phyloP scores from a whole-genome alignment of 1,140 invertebrate species.

The Rhynchophorus ferrugineus region DNA sequence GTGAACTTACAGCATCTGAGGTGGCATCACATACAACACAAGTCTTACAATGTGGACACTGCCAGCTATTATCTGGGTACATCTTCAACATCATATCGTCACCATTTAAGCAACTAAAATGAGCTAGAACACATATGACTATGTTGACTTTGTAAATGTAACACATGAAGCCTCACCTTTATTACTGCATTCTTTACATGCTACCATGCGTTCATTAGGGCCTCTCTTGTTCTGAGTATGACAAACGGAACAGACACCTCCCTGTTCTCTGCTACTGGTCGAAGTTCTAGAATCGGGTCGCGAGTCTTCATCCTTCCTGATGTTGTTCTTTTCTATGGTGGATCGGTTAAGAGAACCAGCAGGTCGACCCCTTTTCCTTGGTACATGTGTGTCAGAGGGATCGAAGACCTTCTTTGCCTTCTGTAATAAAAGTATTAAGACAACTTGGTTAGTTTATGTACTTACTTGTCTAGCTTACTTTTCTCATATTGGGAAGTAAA shows the following conservation, averaged over 20 bases:
- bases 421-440: constrained; percentile 16
- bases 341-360: constrained; percentile 51
- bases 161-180: constrained; percentile 50
- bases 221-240: constrained; percentile 49
- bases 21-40: constrained; percentile 63
- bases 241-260: constrained; percentile 52
- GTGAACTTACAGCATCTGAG: constrained; percentile 61
- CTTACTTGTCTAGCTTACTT: too few relatives aligned
- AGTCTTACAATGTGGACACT: constrained; percentile 64
- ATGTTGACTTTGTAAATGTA: too few relatives aligned
- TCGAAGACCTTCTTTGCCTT: constrained; percentile 68
- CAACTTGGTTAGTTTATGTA: background rate
- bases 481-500: too few relatives aligned
- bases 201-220: constrained; percentile 58
- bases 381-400: constrained; percentile 67
- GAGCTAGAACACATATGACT: constrained; percentile 41
- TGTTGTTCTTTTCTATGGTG: constrained; percentile 44
- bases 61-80: constrained; percentile 60
- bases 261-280: constrained; percentile 45
- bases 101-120: constrained; percentile 56
- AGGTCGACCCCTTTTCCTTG: constrained; percentile 57
- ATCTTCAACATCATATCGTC: constrained; percentile 56
- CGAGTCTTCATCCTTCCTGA: constrained; percentile 30
- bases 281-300: constrained; percentile 37
- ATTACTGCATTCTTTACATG: constrained; percentile 71